Percentiles rank a stretch among this genome's conserved stretches.
These are phyloP conservation scores for Hydrolagus affinis DNA, from an alignment of 2,113 vertebrate genomes.

Conservation along the genomic window DNA sequence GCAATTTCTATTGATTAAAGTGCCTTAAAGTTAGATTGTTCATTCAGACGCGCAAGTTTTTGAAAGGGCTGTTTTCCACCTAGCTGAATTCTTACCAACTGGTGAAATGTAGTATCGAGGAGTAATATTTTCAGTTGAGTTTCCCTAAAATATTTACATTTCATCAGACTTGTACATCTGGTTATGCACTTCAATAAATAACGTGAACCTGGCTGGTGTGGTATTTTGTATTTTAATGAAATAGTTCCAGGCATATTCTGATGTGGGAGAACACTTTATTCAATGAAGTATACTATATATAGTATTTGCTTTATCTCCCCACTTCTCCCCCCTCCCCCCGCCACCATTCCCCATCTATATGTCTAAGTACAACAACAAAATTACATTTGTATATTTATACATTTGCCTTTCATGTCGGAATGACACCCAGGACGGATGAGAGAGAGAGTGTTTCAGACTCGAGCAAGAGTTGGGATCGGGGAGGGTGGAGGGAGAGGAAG, in stretches of 20 bases:
- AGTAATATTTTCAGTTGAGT: neutral
- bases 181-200: neutral
- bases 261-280: neutral
- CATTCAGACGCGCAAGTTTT: slow-evolving; percentile 21
- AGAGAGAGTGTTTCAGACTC: too few species aligned
- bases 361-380: too few species aligned
- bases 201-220: slow-evolving; percentile 11
- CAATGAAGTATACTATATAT: too few species aligned
- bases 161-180: neutral
- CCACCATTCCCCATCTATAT: too few species aligned
- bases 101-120: slow-evolving; percentile 17
- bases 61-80: slow-evolving; percentile 39
- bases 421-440: too few species aligned
- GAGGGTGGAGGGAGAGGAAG: too few species aligned
- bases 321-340: too few species aligned
- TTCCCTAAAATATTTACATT: neutral
- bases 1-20: slow-evolving; percentile 48
- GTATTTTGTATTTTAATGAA: slow-evolving; percentile 7
- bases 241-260: slow-evolving; percentile 1
- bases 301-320: too few species aligned
- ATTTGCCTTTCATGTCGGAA: too few species aligned
- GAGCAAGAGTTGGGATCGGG: too few species aligned
- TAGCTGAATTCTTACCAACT: slow-evolving; percentile 28
- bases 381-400: too few species aligned
- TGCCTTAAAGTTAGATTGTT: slow-evolving; percentile 43